Conservation (phyloP, 2,888 invertebrate species). For the Epirrhoe alternata region DNA sequence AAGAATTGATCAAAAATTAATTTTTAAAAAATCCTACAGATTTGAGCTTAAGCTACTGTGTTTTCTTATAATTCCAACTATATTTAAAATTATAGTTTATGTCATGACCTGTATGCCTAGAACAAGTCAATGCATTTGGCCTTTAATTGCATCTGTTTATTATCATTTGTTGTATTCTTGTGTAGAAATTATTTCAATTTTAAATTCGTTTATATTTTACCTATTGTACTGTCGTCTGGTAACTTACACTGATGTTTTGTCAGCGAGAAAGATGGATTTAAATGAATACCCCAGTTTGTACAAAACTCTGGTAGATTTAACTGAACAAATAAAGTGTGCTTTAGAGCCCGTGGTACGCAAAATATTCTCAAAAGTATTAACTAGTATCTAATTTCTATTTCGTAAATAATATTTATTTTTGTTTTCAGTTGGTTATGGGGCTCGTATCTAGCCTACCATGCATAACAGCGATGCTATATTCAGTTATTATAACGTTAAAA, state of each 20-base stretch:
- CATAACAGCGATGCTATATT: too few species aligned
- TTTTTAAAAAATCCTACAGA: background rate
- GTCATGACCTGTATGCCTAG: background rate
- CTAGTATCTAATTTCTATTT: too few species aligned
- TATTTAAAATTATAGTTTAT: background rate
- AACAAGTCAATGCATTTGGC: background rate
- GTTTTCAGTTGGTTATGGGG: conserved; percentile 6
- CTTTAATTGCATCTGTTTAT: background rate
- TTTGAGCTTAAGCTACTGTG: background rate
- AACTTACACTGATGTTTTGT: background rate
- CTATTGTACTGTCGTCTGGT: conserved; percentile 9
- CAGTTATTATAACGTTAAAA: too few species aligned
- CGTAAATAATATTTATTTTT: background rate
- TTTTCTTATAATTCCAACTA: background rate
- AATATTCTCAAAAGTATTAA: background rate
- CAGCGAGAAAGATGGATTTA: background rate
- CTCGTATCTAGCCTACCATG: too few species aligned
- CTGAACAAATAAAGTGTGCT: conserved; percentile 6
- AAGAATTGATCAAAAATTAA: conserved; percentile 1
- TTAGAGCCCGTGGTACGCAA: conserved; percentile 10
- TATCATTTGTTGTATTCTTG: background rate
- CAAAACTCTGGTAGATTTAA: conserved; percentile 12
- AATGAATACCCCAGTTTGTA: conserved; percentile 8
- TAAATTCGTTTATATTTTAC: conserved; percentile 8
- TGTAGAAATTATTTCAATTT: background rate